Conservation (phyloP, 2,888 invertebrate genomes). For the Cenopis cana region DNA sequence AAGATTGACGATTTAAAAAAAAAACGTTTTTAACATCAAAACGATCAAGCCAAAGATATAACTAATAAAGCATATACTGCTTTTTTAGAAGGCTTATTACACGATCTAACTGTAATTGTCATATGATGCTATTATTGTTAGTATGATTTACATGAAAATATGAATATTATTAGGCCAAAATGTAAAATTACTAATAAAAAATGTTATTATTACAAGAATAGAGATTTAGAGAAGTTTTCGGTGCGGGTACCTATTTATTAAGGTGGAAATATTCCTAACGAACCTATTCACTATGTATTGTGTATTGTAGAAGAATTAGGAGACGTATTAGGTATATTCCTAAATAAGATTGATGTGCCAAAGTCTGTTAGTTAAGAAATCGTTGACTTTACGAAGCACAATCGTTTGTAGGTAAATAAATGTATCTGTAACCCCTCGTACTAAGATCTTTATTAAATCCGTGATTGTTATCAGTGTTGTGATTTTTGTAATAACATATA, state of each 20-base stretch:
- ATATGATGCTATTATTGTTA: constrained; percentile 17
- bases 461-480: constrained; percentile 69
- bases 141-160: background rate
- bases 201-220: constrained; percentile 5
- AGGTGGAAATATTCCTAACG: constrained; percentile 36
- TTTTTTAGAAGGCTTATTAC: constrained; percentile 22
- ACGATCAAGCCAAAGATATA: background rate
- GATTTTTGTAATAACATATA: constrained; percentile 55
- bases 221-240: constrained; percentile 38
- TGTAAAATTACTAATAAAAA: background rate
- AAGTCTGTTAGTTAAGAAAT: constrained; percentile 54
- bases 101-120: background rate
- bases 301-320: constrained; percentile 28
- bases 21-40: background rate
- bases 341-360: constrained; percentile 66
- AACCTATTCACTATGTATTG: constrained; percentile 30
- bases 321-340: constrained; percentile 60
- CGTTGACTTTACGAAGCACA: constrained; percentile 57
- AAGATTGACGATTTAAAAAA: background rate
- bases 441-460: constrained; percentile 47
- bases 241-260: constrained; percentile 28
- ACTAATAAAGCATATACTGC: constrained; percentile 16
- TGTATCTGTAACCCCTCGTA: constrained; percentile 58
- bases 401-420: constrained; percentile 49
- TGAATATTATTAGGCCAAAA: background rate